Evolutionary conservation across 2,888 invertebrate species (phyloP), one percentile per base, ranked within the genome.

Genomic region (Pasiphila rectangulata): DNA sequence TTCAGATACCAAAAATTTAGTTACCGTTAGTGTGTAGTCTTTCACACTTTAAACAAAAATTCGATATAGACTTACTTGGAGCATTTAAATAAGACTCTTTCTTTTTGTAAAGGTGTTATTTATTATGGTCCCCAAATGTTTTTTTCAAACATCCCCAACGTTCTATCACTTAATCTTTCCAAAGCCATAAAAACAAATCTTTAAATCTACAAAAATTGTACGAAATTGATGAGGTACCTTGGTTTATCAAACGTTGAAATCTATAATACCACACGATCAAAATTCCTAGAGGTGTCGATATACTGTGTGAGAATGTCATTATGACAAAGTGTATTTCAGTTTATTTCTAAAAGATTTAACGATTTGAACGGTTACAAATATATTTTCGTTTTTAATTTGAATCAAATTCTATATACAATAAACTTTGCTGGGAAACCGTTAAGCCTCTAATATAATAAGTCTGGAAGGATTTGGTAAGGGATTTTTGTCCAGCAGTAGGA

Each of bases 211-310:
- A 83, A 86, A 86, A 82, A 84, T 87, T 81, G 79, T 83, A 79
- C 71, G 66, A 83, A 85, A 88, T 86, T 85, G 83, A 88, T 86
- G 83, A 78, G 80, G 76, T 69, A 79, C 78, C 74, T 64, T 71
- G 59, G 65, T 64, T 82, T 85, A 88, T 88, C 88, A 69, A 59
- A 57, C 68, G 63, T 70, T 72, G 50, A 66, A 70, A 86, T 87
- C 86, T 75, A 60, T 75, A 67, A 69, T 73, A 65, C 63, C 70
- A 62, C 70, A 62, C 77, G 71, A 83, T 86, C 79, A 81, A 86
- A 81, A 88, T 87, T 88, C 86, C 76, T 86, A 78, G 80, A 88
- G 87, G 88, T 88, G 88, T 87, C 84, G 79, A 87, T 87, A 85
- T 82, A 81, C 72, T 65, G 59, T 63, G 61, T 61, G 72, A 77